These are phyloP conservation scores for Lonchura striata DNA, from an alignment of 2,113 vertebrate species.

Conservation along the genomic window DNA sequence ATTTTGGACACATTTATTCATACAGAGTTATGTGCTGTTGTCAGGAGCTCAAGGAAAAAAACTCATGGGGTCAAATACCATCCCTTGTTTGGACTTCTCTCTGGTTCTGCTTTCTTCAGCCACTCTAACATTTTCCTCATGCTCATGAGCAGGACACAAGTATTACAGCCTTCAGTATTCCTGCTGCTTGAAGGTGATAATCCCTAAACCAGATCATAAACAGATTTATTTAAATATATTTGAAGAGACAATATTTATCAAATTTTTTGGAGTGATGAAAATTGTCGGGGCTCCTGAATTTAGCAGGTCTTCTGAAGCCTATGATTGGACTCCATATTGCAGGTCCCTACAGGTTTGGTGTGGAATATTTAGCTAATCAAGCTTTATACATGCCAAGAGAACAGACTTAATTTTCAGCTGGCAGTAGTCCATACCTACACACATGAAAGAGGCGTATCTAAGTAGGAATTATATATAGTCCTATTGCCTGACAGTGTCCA, in stretches of 20 bases:
- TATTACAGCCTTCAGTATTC: background rate
- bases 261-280: background rate
- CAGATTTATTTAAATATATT: background rate
- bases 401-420: background rate
- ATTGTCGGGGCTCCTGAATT: background rate
- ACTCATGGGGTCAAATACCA: rapidly evolving
- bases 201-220: background rate
- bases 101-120: background rate
- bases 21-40: background rate
- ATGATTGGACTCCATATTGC: background rate
- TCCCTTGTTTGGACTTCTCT: background rate
- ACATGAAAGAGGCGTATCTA: background rate
- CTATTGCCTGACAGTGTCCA: background rate
- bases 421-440: background rate
- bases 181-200: background rate
- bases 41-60: background rate
- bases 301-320: background rate
- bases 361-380: background rate
- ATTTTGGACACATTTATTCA: background rate
- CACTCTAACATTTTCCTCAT: background rate
- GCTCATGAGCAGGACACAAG: background rate
- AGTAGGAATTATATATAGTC: background rate
- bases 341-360: background rate
- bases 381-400: background rate
- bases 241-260: background rate